Conservation (phyloP, 2,113 vertebrate species). For the Saccopteryx leptura region DNA sequence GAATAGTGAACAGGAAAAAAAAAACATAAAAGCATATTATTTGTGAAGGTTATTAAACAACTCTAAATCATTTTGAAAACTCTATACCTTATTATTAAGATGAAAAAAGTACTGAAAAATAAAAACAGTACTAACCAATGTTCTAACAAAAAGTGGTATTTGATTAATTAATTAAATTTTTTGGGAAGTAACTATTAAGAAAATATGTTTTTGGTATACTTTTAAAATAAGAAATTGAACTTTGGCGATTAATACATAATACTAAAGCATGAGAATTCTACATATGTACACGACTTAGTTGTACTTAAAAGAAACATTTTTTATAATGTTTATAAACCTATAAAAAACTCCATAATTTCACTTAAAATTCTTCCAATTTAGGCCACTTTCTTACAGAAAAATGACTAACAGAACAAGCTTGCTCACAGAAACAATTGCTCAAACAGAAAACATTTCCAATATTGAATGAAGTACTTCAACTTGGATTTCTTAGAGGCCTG, state of each 20-base stretch:
- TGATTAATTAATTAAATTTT: too few species aligned
- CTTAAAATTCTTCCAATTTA: background rate
- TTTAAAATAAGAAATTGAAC: constrained; percentile 23
- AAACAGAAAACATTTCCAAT: background rate
- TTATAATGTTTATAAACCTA: background rate
- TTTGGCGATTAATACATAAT: background rate
- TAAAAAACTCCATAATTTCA: background rate
- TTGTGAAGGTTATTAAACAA: constrained; percentile 16
- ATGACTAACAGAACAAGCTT: background rate
- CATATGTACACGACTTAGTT: background rate
- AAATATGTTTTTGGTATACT: background rate
- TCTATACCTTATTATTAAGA: background rate
- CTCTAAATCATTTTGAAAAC: constrained; percentile 40
- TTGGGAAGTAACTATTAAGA: background rate
- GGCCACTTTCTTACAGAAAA: background rate
- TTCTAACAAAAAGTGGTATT: background rate
- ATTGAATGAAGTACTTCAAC: background rate
- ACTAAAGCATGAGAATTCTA: background rate
- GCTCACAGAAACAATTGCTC: background rate
- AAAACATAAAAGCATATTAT: background rate
- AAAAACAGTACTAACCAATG: background rate
- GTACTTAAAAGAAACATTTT: background rate
- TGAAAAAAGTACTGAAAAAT: background rate
- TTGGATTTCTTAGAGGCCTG: background rate
- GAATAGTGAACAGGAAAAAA: background rate